phyloP scores from a whole-genome alignment of 2,888 invertebrate genomes.

The Cataglyphis albicans region DNA sequence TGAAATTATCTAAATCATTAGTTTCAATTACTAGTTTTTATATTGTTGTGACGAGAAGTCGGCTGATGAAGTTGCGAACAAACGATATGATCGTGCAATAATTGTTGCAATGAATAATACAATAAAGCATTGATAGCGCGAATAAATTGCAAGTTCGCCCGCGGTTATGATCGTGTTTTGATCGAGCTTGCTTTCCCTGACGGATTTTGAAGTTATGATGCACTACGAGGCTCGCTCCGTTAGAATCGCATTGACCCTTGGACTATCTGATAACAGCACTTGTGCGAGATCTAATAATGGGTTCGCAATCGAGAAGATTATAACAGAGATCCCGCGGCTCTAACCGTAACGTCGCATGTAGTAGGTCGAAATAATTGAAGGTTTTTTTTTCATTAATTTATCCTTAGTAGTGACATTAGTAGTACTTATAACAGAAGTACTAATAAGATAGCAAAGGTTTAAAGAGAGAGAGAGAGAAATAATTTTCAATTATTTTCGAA shows the following conservation, averaged over 20 bases:
- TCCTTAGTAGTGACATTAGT: neutral
- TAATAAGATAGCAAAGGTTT: neutral
- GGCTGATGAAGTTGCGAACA: neutral
- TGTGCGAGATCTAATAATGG: slow-evolving; percentile 25
- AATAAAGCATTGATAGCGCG: neutral
- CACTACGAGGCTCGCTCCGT: slow-evolving; percentile 1
- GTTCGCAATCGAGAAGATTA: neutral
- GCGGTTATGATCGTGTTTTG: neutral
- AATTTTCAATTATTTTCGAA: neutral
- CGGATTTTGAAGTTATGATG: slow-evolving; percentile 46
- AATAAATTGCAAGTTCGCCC: neutral
- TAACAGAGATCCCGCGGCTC: neutral
- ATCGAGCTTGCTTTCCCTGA: slow-evolving; percentile 17
- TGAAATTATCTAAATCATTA: neutral
- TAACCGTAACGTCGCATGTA: slow-evolving; percentile 11
- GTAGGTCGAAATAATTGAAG: slow-evolving; percentile 27
- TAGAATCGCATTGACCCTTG: slow-evolving; percentile 36
- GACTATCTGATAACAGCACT: slow-evolving; percentile 40
- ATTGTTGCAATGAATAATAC: neutral
- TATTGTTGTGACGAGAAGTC: neutral
- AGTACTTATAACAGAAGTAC: neutral
- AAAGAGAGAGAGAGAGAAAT: neutral
- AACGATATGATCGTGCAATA: neutral
- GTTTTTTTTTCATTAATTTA: slow-evolving; percentile 13
- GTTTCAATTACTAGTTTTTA: neutral